Evolutionary conservation across 2,888 invertebrate genomes (phyloP).

Genomic region (Agrotis segetum): DNA sequence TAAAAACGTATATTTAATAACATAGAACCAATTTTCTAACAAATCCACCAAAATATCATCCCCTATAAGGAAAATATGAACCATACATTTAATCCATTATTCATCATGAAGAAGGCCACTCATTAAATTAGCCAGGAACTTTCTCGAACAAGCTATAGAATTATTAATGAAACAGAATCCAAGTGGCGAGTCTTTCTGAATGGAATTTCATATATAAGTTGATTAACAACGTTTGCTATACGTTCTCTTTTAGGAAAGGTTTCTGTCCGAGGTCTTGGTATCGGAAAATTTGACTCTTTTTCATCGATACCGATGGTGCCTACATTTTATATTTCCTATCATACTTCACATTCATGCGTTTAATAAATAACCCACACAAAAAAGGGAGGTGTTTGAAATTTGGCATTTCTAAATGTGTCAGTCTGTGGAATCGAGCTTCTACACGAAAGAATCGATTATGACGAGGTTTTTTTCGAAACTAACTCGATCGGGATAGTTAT

Average conservation of each 20-base stretch:
- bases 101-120: constrained; percentile 34
- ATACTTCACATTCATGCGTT: too few relatives aligned
- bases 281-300: neutral
- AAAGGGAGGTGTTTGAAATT: too few relatives aligned
- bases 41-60: constrained; percentile 19
- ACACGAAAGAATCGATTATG: too few relatives aligned
- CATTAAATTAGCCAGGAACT: constrained; percentile 46
- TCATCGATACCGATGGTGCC: neutral
- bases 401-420: too few relatives aligned
- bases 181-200: constrained; percentile 13
- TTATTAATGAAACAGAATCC: constrained; percentile 46
- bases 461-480: too few relatives aligned
- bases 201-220: constrained; percentile 38
- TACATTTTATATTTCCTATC: too few relatives aligned
- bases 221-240: constrained; percentile 31
- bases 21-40: constrained; percentile 26
- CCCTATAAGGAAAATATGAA: constrained; percentile 41
- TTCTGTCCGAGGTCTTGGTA: neutral
- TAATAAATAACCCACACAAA: too few relatives aligned
- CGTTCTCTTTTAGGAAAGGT: neutral
- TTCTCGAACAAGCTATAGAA: constrained; percentile 42
- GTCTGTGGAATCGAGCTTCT: too few relatives aligned
- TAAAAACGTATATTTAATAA: constrained; percentile 3
- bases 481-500: too few relatives aligned
- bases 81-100: constrained; percentile 47